phyloP scores from a whole-genome alignment of 2,797 vertebrate genomes.

The Pitangus sulphuratus region DNA sequence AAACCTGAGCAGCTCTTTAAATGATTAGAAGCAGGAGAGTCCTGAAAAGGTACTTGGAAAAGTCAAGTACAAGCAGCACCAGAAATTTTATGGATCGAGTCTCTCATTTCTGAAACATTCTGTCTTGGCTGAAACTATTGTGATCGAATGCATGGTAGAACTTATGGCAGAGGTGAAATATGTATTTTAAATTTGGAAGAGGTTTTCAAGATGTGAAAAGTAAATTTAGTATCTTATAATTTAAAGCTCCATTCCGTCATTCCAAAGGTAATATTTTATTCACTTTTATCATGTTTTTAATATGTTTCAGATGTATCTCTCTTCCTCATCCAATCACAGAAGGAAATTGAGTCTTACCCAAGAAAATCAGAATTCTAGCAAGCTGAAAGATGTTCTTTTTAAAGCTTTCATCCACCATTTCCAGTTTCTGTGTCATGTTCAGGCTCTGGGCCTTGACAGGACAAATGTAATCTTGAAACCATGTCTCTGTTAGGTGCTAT shows the following conservation, averaged over 20 bases:
- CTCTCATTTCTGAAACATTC: background rate
- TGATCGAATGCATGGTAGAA: background rate
- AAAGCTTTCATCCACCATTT: conserved; percentile 19
- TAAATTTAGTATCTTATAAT: conserved; percentile 1
- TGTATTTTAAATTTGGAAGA: background rate
- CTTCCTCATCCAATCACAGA: background rate
- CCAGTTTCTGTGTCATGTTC: background rate
- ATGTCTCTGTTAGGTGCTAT: background rate
- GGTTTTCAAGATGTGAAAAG: conserved; percentile 22
- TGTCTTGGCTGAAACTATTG: background rate
- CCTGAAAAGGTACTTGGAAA: background rate
- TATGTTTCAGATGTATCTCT: background rate
- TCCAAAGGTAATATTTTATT: conserved; percentile 26
- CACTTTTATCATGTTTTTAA: conserved; percentile 31
- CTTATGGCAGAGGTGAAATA: conserved; percentile 2
- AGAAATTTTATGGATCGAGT: background rate
- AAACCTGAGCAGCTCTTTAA: background rate
- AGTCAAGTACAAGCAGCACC: background rate
- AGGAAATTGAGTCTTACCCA: background rate
- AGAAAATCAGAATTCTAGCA: conserved; percentile 16
- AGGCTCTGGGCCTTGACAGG: background rate
- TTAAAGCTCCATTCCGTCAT: background rate
- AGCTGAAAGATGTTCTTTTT: conserved; percentile 8
- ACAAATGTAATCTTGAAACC: conserved; percentile 8
- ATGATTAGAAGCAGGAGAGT: background rate